Base-by-base conservation (phyloP, 1,140 invertebrate genomes). In the Araneus ventricosus region DNA sequence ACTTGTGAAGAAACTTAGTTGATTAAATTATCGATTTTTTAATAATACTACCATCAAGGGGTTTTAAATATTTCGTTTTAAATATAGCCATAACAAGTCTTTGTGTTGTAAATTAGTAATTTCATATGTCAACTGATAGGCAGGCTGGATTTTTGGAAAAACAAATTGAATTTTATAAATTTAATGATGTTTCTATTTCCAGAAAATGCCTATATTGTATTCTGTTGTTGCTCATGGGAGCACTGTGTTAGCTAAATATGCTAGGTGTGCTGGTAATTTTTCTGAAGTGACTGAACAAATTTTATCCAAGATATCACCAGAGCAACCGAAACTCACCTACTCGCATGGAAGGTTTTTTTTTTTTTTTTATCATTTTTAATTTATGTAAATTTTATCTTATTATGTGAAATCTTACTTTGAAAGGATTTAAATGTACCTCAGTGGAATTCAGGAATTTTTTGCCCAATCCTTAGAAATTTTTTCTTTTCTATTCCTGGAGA, bases 241-340 rank as follows among this genome's bases (percentile, higher is more conserved):
- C n/a, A 97, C 97, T 0, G 97, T 99, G 57, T 96, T 99, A 6
- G 97, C 98, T 4, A 98, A 98, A 95, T 97, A 98, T 97, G 98
- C 98, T 5, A 97, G 97, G 17, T 99, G 98, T 95, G 97, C 97
- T 93, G 98, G 98, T 17, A 99, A 99, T 95, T 99, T 99, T 95
- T 97, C 97, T 0, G 98, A 99, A 96, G 98, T 99, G 14, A 98
- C 98, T 14, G 98, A 99, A 95, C 98, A 98, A 95, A 98, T 99
- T 94, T 96, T 99, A 75, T 96, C 96, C 0, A 98, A 97, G 95
- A 99, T 99, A 95, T 96, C 97, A 45, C 96, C 97, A 1, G 97
- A 98, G 85, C 97, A 99, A 96, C 97, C 98, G 94, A 98, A 98
- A 95, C 96, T 99, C 82, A 99, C 98, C 8, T 98, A 99, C 95